Conservation (phyloP, 2,888 invertebrate species). For the Xestia c-nigrum region DNA sequence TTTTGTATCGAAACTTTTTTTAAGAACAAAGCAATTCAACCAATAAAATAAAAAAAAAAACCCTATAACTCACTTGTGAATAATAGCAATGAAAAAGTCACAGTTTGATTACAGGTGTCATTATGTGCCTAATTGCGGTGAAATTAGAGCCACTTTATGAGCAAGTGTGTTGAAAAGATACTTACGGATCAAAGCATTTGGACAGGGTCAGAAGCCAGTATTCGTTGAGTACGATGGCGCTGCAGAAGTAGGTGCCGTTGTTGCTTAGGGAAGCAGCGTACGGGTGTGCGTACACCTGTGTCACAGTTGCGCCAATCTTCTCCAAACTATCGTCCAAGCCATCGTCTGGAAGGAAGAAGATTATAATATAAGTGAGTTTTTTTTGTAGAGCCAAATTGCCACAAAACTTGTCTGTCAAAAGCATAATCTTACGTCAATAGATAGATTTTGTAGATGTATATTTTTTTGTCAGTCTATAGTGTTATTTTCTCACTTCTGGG, state of each 20-base stretch:
- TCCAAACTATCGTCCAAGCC: slow-evolving; percentile 79
- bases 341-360: slow-evolving; percentile 64
- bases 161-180: too few species aligned
- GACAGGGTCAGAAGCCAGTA: slow-evolving; percentile 84
- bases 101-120: too few species aligned
- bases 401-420: not conserved
- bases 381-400: not conserved
- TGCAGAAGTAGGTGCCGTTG: slow-evolving; percentile 81
- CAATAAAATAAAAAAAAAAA: too few species aligned
- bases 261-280: slow-evolving; percentile 77
- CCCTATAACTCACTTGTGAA: too few species aligned
- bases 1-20: too few species aligned
- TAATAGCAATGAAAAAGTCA: too few species aligned
- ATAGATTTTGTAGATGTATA: not conserved
- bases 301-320: slow-evolving; percentile 79
- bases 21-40: too few species aligned
- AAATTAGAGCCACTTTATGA: too few species aligned
- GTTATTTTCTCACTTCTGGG: too few species aligned
- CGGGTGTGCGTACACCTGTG: slow-evolving; percentile 80
- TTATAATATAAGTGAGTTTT: not conserved
- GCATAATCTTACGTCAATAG: not conserved
- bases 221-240: slow-evolving; percentile 81
- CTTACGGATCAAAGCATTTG: slow-evolving; percentile 86
- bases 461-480: too few species aligned
- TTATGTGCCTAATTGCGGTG: too few species aligned